These are phyloP conservation scores for Melanostoma scalare DNA, from an alignment of 2,888 invertebrate genomes.

Conservation along the genomic window DNA sequence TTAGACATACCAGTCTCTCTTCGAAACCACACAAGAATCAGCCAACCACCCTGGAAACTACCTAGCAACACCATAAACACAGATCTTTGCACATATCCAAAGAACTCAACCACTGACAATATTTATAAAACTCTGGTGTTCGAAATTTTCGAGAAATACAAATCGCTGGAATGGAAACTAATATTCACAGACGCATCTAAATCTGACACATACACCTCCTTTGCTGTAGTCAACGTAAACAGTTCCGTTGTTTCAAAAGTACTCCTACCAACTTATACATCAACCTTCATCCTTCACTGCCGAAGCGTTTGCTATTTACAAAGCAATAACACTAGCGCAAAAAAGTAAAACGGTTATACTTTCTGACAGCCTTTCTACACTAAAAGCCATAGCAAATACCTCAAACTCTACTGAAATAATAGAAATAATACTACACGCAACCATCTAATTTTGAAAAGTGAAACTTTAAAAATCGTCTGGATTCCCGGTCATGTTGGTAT, in stretches of 20 bases:
- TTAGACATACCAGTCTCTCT: background rate
- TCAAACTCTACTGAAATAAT: slow-evolving; percentile 13
- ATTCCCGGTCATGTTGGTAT: background rate
- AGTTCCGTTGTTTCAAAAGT: background rate
- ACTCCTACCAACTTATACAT: too few relatives aligned
- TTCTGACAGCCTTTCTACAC: slow-evolving; percentile 19
- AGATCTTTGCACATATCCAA: slow-evolving; percentile 20
- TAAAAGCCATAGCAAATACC: slow-evolving; percentile 6
- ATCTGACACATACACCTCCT: slow-evolving; percentile 4
- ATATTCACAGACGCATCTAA: slow-evolving; percentile 29
- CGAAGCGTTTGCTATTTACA: slow-evolving; percentile 8
- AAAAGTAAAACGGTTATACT: slow-evolving; percentile 12
- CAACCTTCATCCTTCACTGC: too few relatives aligned
- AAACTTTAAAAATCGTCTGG: slow-evolving; percentile 23
- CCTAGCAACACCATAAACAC: slow-evolving; percentile 4
- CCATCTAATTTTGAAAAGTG: slow-evolving; percentile 3
- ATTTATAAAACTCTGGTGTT: slow-evolving; percentile 16
- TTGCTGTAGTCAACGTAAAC: background rate
- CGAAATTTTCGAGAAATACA: slow-evolving; percentile 7
- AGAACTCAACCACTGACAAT: slow-evolving; percentile 16
- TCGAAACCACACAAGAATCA: slow-evolving; percentile 2
- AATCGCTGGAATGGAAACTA: background rate
- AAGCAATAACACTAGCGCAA: background rate
- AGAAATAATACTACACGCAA: slow-evolving; percentile 1
- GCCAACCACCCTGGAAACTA: slow-evolving; percentile 15